Evolutionary conservation across 2,113 vertebrate species (phyloP), one percentile per base, ranked within the genome.

Genomic region (Passer domesticus): DNA sequence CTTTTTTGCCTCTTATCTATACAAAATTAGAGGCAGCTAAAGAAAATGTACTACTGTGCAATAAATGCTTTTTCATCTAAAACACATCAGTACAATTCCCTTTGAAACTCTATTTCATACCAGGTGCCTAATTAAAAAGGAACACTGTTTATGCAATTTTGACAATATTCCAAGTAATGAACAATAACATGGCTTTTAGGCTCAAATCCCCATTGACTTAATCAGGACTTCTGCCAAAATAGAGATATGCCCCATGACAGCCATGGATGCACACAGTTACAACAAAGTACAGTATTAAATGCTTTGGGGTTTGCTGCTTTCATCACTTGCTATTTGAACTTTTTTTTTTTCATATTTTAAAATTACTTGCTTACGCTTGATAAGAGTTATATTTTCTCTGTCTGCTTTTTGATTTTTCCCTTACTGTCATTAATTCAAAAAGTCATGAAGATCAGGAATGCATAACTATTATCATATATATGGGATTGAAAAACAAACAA

Each of bases 71-170:
- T 64, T 84, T 69, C 28, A n/a, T 56, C 35, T 76, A 43, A 95
- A 87, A 39, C 10, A 55, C 13, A 43, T 46, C 49, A 66, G 23
- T 33, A 82, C 60, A 83, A 56, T 66, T 59, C 6, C 46, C 53
- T 84, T 66, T 86, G 70, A 82, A 82, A 87, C 17, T 31, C 7
- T 82, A 7, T 67, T 83, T 87, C 78, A 80, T 31, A 85, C 22
- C n/a, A 74, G 21, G 6, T 77, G 59, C 21, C 83, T 94, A 92
- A 80, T 91, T 85, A 74, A 83, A 94, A 88, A 92, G 37, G 9
- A 20, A 68, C 13, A 46, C 18, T 72, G 62, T 76, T 94, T 72
- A 58, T 82, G 24, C 7, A n/a, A 31, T 84, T 95, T 79, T 84
- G 67, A 73, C 59, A 89, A 37, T 76, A 84, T 78, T 89, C 37